These are phyloP conservation scores for Coracias cyanogaster DNA, from an alignment of 2,797 vertebrate species.

Conservation along the genomic window DNA sequence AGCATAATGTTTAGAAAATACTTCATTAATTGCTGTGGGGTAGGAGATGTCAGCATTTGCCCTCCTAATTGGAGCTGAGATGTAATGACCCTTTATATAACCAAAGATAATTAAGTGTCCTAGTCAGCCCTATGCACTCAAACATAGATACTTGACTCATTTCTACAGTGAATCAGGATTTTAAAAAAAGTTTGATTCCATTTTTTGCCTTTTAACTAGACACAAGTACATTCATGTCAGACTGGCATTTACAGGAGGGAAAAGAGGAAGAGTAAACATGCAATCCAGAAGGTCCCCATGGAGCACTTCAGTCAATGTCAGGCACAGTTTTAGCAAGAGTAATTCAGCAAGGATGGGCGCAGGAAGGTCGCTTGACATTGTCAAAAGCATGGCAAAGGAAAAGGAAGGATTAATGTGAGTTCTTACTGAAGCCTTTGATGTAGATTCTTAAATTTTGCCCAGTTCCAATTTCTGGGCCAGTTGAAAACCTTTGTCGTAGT, in stretches of 20 bases:
- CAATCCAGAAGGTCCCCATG: neutral
- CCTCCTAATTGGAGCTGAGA: conserved; percentile 28
- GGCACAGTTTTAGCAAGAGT: neutral
- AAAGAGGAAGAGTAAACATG: conserved; percentile 32
- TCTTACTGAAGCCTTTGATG: neutral
- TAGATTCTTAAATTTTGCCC: neutral
- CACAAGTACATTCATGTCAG: neutral
- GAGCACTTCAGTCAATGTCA: conserved; percentile 23
- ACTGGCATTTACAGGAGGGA: neutral
- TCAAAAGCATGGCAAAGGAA: neutral
- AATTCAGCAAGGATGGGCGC: neutral
- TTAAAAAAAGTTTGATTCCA: neutral
- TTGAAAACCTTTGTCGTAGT: neutral
- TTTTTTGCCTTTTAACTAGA: neutral
- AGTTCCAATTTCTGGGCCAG: neutral
- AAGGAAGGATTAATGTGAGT: neutral
- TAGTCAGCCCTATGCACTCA: neutral
- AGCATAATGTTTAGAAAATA: neutral
- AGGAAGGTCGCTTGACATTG: neutral
- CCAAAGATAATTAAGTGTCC: conserved; percentile 4
- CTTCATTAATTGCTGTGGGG: neutral
- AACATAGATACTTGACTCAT: neutral
- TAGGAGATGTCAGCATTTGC: neutral
- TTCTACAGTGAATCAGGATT: neutral
- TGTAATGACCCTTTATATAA: neutral